Conservation (phyloP, 1,140 invertebrate species). For the Nebria ingens region DNA sequence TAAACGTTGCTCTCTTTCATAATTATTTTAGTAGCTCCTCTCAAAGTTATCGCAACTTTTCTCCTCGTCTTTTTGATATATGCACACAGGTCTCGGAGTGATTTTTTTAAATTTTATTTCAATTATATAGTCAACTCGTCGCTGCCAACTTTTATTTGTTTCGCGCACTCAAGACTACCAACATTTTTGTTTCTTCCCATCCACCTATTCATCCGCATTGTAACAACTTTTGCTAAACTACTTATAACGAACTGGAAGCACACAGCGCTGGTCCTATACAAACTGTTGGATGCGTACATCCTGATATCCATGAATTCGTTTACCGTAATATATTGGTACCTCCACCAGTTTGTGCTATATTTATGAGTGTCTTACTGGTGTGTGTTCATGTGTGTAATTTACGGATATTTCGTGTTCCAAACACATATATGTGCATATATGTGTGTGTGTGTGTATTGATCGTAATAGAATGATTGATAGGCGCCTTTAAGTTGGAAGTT, state of each 20-base stretch:
- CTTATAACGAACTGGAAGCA: too few species aligned
- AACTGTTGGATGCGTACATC: too few species aligned
- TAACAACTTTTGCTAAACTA: too few species aligned
- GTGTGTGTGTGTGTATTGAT: slow-evolving; percentile 3
- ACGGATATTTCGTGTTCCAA: background rate
- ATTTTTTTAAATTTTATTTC: slow-evolving; percentile 1
- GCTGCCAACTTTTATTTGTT: slow-evolving; percentile 2
- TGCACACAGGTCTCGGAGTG: background rate
- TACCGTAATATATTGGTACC: background rate
- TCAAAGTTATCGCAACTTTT: too few species aligned
- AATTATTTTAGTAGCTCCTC: slow-evolving; percentile 2
- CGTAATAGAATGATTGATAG: background rate
- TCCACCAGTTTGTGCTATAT: background rate
- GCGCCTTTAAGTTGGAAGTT: background rate
- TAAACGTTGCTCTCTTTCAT: background rate
- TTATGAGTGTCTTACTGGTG: background rate
- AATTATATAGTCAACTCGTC: slow-evolving; percentile 5
- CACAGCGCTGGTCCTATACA: too few species aligned
- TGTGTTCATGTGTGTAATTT: background rate
- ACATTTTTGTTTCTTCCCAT: background rate
- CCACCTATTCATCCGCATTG: background rate
- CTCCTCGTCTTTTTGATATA: background rate
- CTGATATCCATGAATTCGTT: too few species aligned
- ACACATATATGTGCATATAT: background rate
- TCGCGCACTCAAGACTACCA: background rate